Evolutionary conservation across 2,113 vertebrate species (phyloP), one percentile per base, ranked within the genome.

Genomic region (Plestiodon gilberti): DNA sequence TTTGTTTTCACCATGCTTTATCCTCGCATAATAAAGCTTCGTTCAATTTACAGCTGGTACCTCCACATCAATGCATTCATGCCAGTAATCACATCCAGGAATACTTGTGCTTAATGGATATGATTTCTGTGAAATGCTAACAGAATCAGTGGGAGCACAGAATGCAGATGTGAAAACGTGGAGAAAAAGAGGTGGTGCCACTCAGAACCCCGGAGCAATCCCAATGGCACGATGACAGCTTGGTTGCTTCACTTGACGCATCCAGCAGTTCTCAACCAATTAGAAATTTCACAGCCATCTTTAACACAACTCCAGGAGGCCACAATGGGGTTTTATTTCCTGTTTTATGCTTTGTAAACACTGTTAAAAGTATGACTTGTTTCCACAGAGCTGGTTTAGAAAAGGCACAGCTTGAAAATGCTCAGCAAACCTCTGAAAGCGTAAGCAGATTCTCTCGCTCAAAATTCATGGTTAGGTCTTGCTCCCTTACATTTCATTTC

Each of bases 51-150:
- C 28, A 86, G 15, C 20, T 76, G 48, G 4, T 86, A 88, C 76
- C 81, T 75, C 79, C 75, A 30, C 80, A 90, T 79, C 67, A 86
- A 87, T 85, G 84, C 81, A 89, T 87, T 91, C 43, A 91, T 85
- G 83, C 89, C 90, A 93, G 83, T 69, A 92, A 91, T 90, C 88
- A 92, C 77, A 90, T 89, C 57, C 74, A 88, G 91, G 89, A 89
- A 92, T 89, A 90, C 88, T 89, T 92, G 40, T 0, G 0, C 87
- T 94, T 90, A 92, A 91, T 89, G 90, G 74, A 77, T 81, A 69
- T 88, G 82, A 93, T 90, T 92, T 92, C 67, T 76, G 89, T 88
- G 83, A 92, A 91, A 90, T 88, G 82, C 87, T 93, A 92, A 91
- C 76, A 33, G 87, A 90, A 90, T 88, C 83, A 89, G 90, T 88